Evolutionary conservation across 2,113 vertebrate genomes (phyloP).

Genomic region (Peromyscus leucopus): DNA sequence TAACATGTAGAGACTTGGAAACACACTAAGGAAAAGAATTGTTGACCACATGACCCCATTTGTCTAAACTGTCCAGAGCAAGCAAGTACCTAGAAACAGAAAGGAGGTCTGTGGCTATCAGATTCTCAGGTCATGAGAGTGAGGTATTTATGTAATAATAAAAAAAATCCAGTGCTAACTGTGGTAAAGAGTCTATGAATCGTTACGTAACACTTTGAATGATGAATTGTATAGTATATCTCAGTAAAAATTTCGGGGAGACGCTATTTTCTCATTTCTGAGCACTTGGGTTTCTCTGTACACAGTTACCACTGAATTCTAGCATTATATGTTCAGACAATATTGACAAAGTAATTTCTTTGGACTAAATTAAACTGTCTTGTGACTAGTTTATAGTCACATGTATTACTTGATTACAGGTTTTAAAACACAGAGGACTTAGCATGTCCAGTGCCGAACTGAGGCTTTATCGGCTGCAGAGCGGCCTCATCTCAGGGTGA

Average conservation of each 20-base stretch:
- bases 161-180: not conserved
- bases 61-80: not conserved
- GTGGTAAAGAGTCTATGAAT: not conserved
- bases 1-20: not conserved
- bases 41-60: not conserved
- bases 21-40: not conserved
- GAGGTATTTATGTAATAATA: no score
- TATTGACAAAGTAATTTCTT: not conserved
- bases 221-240: not conserved
- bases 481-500: not conserved
- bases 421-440: not conserved
- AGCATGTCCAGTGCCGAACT: not conserved
- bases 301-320: not conserved
- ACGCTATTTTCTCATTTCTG: not conserved
- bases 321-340: not conserved
- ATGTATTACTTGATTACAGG: not conserved
- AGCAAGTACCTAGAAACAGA: not conserved
- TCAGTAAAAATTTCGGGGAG: not conserved
- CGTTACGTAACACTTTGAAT: not conserved
- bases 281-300: not conserved
- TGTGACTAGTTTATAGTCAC: not conserved
- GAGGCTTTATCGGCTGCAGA: not conserved
- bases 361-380: not conserved
- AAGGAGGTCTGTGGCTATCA: not conserved
- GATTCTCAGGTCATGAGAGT: no score